Conservation (phyloP, 2,113 vertebrate genomes). For the Nyctibius bracteatus region DNA sequence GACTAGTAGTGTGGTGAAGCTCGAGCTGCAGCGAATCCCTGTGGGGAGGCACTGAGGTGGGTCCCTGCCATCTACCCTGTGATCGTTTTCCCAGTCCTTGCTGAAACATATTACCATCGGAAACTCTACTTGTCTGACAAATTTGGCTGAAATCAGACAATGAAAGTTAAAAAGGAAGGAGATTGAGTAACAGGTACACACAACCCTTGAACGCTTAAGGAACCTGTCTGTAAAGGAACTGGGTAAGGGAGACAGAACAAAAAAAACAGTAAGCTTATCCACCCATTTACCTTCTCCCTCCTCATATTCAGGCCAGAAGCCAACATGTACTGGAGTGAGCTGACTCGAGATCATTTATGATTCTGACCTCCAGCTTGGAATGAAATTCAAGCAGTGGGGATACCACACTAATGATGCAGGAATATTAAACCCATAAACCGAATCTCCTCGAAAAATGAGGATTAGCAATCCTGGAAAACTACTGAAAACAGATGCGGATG, state of each 20-base stretch:
- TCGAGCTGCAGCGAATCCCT: background rate
- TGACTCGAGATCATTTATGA: background rate
- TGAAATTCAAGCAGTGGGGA: background rate
- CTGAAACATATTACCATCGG: background rate
- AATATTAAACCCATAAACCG: accelerated
- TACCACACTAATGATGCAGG: background rate
- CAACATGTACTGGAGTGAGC: accelerated
- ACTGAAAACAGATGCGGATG: background rate
- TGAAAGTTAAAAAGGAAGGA: background rate
- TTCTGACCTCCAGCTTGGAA: background rate
- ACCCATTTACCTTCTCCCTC: background rate
- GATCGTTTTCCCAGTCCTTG: background rate
- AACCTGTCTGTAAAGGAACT: background rate
- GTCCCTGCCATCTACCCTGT: background rate
- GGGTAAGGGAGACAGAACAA: background rate
- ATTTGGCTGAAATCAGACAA: background rate
- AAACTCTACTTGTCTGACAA: background rate
- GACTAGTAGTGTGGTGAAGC: background rate
- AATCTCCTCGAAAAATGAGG: background rate
- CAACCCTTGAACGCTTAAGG: background rate
- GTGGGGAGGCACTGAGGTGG: background rate
- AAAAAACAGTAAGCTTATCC: background rate
- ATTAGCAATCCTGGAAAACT: background rate
- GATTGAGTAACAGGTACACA: background rate
- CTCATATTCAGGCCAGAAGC: background rate